Evolutionary conservation across 2,797 vertebrate genomes (phyloP).

Genomic region (Eutrigla gurnardus): DNA sequence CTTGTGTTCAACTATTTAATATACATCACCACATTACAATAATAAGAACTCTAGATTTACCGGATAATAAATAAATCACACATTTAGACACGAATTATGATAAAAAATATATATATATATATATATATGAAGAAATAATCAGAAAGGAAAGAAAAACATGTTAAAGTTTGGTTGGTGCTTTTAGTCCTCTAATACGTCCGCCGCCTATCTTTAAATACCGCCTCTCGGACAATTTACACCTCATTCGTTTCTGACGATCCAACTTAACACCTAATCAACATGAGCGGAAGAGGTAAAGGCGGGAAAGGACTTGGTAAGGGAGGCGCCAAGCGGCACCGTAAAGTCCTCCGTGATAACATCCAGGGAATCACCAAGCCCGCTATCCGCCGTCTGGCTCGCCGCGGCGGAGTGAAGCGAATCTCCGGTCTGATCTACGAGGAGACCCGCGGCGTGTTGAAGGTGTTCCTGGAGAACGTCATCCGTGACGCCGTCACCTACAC

Average conservation of each 20-base stretch:
- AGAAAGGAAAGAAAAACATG: neutral
- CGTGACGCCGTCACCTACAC: too few species aligned
- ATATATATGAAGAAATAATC: too few species aligned
- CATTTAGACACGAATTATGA: too few species aligned
- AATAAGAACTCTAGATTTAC: neutral
- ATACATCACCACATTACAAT: neutral
- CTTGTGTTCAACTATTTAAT: neutral
- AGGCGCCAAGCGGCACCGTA: neutral
- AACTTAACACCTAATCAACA: rapidly evolving
- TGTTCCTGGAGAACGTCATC: too few species aligned
- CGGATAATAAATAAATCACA: neutral
- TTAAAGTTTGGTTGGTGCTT: neutral
- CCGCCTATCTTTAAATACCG: neutral
- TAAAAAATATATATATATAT: too few species aligned
- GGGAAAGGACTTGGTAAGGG: neutral
- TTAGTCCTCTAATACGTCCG: neutral
- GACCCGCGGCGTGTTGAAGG: too few species aligned
- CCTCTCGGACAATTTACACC: neutral
- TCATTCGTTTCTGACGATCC: neutral
- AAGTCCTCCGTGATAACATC: too few species aligned
- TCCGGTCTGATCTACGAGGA: too few species aligned
- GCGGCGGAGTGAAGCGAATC: too few species aligned
- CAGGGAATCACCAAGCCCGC: too few species aligned
- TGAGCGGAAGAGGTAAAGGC: neutral
- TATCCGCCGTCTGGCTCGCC: too few species aligned